A percentile compares a stretch with the other conserved stretches of the same genome.
phyloP scores from a whole-genome alignment of 2,797 vertebrate genomes.

The Acestrorhynchus altus region DNA sequence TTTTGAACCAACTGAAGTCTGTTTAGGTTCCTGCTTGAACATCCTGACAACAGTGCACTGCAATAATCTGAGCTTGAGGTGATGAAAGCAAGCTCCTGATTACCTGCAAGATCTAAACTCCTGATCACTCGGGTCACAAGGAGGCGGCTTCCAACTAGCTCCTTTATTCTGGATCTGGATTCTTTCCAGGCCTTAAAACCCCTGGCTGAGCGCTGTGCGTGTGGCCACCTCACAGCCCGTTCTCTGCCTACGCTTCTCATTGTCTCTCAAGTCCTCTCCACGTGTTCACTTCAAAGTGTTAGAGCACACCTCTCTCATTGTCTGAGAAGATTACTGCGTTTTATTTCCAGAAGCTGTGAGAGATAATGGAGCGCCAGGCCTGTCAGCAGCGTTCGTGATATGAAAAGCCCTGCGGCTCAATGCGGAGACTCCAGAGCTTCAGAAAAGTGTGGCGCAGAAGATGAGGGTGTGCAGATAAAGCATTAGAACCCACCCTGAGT shows the following conservation, averaged over 20 bases:
- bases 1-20: too few relatives aligned
- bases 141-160: too few relatives aligned
- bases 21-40: too few relatives aligned
- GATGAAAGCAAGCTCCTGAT: too few relatives aligned
- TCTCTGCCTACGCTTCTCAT: background rate
- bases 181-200: too few relatives aligned
- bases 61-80: too few relatives aligned
- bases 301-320: background rate
- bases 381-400: background rate
- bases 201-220: too few relatives aligned
- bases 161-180: background rate
- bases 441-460: background rate
- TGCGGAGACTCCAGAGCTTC: background rate
- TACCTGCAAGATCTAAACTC: too few relatives aligned
- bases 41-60: too few relatives aligned
- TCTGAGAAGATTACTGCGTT: constrained; percentile 4
- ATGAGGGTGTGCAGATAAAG: background rate
- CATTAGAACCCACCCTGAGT: background rate
- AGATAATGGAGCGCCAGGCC: background rate
- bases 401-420: background rate
- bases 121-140: too few relatives aligned
- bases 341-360: background rate
- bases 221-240: background rate
- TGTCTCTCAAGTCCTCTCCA: background rate
- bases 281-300: background rate